Conservation (phyloP, 2,888 invertebrate genomes). For the Sipha maydis region DNA sequence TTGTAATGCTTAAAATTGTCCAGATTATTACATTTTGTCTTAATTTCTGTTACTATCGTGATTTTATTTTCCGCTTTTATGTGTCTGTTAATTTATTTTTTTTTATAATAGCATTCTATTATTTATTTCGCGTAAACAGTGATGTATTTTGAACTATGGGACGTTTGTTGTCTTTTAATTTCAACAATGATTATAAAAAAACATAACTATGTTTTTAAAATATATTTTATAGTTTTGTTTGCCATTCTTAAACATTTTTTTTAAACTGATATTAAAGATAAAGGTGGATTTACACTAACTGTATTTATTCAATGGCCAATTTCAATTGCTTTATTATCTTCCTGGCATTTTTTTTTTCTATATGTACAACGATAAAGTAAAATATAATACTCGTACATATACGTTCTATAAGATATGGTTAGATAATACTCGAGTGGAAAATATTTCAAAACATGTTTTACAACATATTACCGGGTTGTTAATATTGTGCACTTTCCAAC, state of each 20-base stretch:
- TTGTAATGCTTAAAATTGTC: not conserved
- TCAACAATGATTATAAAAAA: no score
- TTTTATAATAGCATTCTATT: not conserved
- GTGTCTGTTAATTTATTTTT: not conserved
- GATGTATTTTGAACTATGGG: no score
- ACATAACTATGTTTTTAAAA: no score
- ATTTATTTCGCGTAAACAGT: not conserved
- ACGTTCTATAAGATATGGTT: not conserved
- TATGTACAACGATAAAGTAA: not conserved
- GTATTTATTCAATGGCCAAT: not conserved
- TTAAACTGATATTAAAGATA: no score
- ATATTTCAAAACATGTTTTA: slow-evolving; percentile 19
- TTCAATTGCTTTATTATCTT: not conserved
- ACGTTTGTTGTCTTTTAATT: no score
- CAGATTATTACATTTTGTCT: not conserved
- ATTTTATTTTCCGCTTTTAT: not conserved
- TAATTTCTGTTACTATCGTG: not conserved
- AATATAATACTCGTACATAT: not conserved
- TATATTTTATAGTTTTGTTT: no score
- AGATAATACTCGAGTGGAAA: not conserved
- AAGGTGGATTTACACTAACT: no score
- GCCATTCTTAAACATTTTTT: no score
- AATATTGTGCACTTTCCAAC: not conserved
- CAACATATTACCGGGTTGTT: not conserved
- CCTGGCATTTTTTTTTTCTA: not conserved